Evolutionary conservation across 2,797 vertebrate species (phyloP).

Genomic region (Staurois parvus): DNA sequence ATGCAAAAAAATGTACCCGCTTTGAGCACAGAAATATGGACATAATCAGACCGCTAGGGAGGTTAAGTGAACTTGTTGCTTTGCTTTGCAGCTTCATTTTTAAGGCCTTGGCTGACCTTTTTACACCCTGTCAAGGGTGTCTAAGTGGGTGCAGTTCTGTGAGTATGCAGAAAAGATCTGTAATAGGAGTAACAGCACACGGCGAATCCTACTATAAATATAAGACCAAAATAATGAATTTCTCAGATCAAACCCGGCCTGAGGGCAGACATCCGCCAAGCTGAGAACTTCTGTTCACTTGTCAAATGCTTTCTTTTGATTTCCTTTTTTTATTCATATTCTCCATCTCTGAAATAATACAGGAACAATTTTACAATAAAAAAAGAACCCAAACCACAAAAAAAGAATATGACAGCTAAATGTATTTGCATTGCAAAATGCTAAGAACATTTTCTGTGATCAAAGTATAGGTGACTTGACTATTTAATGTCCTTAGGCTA

Average conservation of each 20-base stretch:
- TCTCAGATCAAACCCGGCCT: constrained; percentile 22
- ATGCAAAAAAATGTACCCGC: no score
- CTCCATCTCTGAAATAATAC: constrained; percentile 11
- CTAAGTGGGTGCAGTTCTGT: not conserved
- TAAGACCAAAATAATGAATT: constrained; percentile 38
- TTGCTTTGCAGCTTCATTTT: no score
- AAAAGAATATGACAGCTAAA: not conserved
- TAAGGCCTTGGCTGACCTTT: not conserved
- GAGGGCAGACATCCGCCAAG: constrained; percentile 23
- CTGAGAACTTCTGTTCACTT: not conserved
- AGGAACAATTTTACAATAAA: constrained; percentile 19
- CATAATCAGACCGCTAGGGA: no score
- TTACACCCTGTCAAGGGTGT: not conserved
- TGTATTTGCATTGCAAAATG: not conserved
- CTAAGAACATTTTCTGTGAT: not conserved
- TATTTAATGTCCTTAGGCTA: not conserved
- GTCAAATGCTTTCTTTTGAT: constrained; percentile 27
- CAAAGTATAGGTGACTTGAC: not conserved
- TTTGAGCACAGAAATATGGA: no score
- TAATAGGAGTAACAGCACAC: not conserved
- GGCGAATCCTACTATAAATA: not conserved
- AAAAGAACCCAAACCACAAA: not conserved
- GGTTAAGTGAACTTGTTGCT: no score
- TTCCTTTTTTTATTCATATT: constrained; percentile 23
- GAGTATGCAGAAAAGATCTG: not conserved